Conservation (phyloP, 2,888 invertebrate species). For the Phymatocera aterrima region DNA sequence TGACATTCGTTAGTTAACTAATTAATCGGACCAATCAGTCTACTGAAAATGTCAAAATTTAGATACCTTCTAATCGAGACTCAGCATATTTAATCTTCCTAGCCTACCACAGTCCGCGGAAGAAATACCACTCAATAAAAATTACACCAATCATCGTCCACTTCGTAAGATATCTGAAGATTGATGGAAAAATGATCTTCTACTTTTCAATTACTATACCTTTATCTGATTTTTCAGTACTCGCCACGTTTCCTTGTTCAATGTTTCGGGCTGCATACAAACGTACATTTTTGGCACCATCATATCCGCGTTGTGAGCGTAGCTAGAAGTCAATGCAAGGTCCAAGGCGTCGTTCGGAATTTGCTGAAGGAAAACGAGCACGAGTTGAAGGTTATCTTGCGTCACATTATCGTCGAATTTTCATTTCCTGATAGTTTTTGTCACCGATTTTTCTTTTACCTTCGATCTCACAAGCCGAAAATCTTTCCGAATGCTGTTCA, state of each 20-base stretch:
- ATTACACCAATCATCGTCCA: not conserved
- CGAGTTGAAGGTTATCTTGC: too few relatives aligned
- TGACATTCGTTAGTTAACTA: not conserved
- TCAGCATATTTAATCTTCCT: not conserved
- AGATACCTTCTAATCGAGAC: too few relatives aligned
- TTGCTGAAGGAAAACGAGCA: conserved; percentile 69
- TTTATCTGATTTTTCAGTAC: conserved; percentile 78
- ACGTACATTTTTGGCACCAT: conserved; percentile 73
- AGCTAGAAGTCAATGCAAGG: conserved; percentile 81
- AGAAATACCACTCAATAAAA: too few relatives aligned
- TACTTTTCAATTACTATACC: too few relatives aligned
- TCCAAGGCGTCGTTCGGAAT: conserved; percentile 84
- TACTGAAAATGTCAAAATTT: not conserved
- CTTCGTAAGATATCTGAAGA: too few relatives aligned
- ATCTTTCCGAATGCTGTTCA: conserved; percentile 77
- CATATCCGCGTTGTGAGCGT: conserved; percentile 81
- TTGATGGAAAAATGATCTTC: too few relatives aligned
- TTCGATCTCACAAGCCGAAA: conserved; percentile 59
- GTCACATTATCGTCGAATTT: not conserved
- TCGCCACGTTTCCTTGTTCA: conserved; percentile 81
- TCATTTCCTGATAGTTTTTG: not conserved
- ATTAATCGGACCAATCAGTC: not conserved
- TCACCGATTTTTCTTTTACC: too few relatives aligned
- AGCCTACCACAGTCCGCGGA: not conserved
- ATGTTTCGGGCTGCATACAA: conserved; percentile 82